These are phyloP conservation scores for Terrapene triunguis DNA, from an alignment of 2,113 vertebrate genomes.

Conservation along the genomic window DNA sequence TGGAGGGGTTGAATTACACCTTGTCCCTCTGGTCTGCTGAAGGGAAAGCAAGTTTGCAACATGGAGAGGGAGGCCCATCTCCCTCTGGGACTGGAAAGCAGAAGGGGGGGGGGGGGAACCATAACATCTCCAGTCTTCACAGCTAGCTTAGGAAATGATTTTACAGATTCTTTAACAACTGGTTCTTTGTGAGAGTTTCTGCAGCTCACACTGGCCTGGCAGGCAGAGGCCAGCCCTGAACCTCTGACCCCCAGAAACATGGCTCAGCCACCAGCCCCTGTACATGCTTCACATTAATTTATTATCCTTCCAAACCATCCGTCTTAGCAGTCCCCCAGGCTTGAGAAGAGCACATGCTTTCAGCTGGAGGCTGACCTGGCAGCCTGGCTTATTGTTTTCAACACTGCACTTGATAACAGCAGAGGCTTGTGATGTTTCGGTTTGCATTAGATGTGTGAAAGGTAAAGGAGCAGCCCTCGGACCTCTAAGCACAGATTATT, in stretches of 20 bases:
- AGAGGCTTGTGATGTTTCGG: not conserved
- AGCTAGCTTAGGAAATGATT: not conserved
- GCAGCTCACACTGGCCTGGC: not conserved
- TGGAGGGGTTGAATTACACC: conserved; percentile 33
- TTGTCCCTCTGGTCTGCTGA: not conserved
- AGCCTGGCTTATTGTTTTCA: not conserved
- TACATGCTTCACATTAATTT: not conserved
- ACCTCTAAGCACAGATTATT: not conserved
- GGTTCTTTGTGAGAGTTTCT: not conserved
- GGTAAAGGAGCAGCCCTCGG: not conserved
- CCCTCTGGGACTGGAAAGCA: not conserved
- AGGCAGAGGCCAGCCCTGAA: not conserved
- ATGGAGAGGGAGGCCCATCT: conserved; percentile 15
- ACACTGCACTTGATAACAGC: not conserved
- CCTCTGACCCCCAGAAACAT: not conserved
- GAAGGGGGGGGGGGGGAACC: not conserved
- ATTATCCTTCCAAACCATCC: not conserved
- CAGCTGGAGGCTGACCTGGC: not conserved
- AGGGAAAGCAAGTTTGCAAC: conserved; percentile 38
- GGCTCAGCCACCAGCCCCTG: not conserved
- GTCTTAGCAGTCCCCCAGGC: not conserved
- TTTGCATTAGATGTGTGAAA: not conserved
- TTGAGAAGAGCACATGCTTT: not conserved
- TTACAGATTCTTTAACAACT: not conserved
- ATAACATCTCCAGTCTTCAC: not conserved